These are phyloP conservation scores for Vulpes ferrilata DNA, from an alignment of 2,113 vertebrate species.

Conservation along the genomic window DNA sequence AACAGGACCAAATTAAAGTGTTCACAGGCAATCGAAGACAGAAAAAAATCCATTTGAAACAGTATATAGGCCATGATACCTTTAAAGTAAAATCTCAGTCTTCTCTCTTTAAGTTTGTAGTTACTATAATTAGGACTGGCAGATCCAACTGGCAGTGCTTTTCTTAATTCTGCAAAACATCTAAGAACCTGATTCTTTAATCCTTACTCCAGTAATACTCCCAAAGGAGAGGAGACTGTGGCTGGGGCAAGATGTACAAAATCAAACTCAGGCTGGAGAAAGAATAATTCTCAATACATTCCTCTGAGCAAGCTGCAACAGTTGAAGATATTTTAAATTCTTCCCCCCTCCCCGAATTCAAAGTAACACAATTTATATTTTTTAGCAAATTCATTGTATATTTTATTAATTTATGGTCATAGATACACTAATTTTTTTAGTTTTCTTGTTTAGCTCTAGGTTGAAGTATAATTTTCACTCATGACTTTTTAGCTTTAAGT, in stretches of 20 bases:
- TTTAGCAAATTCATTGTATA: slow-evolving; percentile 3
- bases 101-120: slow-evolving; percentile 72
- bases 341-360: not conserved
- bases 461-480: not conserved
- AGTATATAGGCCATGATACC: slow-evolving; percentile 42
- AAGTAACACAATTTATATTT: not conserved
- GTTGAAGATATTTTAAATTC: not conserved
- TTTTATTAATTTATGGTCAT: not conserved
- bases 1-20: slow-evolving; percentile 67
- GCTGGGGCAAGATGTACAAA: slow-evolving; percentile 11
- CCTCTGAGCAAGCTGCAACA: slow-evolving; percentile 19
- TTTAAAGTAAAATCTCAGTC: slow-evolving; percentile 74
- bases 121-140: slow-evolving; percentile 75
- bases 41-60: slow-evolving; percentile 68
- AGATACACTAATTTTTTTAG: not conserved
- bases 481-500: not conserved
- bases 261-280: slow-evolving; percentile 14
- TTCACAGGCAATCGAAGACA: slow-evolving; percentile 60
- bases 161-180: slow-evolving; percentile 77
- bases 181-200: slow-evolving; percentile 78
- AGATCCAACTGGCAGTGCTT: slow-evolving; percentile 63
- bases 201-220: slow-evolving; percentile 70
- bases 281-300: slow-evolving; percentile 31
- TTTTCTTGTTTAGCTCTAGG: not conserved
- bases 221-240: slow-evolving; percentile 45